Evolutionary conservation across 1,140 invertebrate genomes (phyloP), one percentile per base, ranked within the genome.

Genomic region (Drosophila suzukii): DNA sequence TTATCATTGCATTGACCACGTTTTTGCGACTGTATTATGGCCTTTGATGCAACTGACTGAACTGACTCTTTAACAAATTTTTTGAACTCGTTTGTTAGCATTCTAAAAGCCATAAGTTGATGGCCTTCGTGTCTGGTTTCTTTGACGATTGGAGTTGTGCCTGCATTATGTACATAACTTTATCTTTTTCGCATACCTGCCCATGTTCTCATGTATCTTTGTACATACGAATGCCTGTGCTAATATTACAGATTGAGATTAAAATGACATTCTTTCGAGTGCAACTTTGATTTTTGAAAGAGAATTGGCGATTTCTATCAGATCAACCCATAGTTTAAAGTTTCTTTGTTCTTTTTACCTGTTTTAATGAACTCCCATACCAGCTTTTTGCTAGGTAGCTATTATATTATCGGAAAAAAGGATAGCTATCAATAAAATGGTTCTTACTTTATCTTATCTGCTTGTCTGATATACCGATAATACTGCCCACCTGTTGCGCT

Each of bases 71-170:
- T 56, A 70, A 57, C 57, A 32, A 57, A 77, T 77, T 46, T 77
- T 78, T 78, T 60, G 71, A 66, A 88, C 83, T 78, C 75, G 83
- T 81, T 85, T 66, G 78, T 51, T 73, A 65, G 75, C 83, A 83
- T 86, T 86, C 84, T 88, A 56, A 73, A 62, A 76, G 59, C 60
- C 55, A 79, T 67, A 79, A 84, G 80, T 75, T 72, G 84, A 61
- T 84, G 84, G 84, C 84, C 84, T 89, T 89, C 85, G 84, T 81
- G 76, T 74, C 84, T 89, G 67, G 84, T 83, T 89, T 89, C 62
- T 83, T 83, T 59, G 51, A 56, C 60, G 44, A 74, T 46, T 66
- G 70, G 62, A 84, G 62, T 79, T 44, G 72, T 70, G 73, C 59
- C 38, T 77, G 60, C 68, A 65, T 75, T 59, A 36, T 54, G 53